phyloP scores from a whole-genome alignment of 2,797 vertebrate species.

The Alauda arvensis region DNA sequence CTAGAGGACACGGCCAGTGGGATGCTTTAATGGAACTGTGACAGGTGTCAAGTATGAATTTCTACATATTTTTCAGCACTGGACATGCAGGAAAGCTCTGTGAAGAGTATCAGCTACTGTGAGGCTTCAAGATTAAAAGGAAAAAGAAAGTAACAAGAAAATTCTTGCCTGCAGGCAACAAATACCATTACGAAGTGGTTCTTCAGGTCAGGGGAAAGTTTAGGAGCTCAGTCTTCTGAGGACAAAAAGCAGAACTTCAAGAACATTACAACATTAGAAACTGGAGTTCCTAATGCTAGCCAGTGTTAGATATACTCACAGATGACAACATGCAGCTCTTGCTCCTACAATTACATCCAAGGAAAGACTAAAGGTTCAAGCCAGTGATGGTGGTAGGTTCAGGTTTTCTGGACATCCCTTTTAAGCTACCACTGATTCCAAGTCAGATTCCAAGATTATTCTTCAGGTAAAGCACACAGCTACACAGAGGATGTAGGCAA shows the following conservation, averaged over 20 bases:
- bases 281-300: neutral
- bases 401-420: neutral
- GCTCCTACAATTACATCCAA: neutral
- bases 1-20: neutral
- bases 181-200: neutral
- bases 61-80: neutral
- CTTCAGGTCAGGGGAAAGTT: neutral
- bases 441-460: neutral
- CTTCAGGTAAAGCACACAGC: neutral
- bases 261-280: neutral
- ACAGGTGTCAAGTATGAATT: neutral
- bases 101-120: neutral
- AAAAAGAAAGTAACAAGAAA: neutral
- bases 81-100: neutral
- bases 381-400: neutral
- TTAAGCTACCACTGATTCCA: neutral
- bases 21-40: neutral
- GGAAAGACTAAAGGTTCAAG: neutral
- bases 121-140: neutral
- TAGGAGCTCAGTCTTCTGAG: neutral
- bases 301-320: neutral
- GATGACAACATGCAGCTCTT: neutral
- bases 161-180: neutral
- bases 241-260: neutral
- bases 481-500: neutral